Percentiles rank a stretch among this genome's conserved stretches.
phyloP scores from a whole-genome alignment of 2,888 invertebrate species.

The Pardosa pseudoannulata region DNA sequence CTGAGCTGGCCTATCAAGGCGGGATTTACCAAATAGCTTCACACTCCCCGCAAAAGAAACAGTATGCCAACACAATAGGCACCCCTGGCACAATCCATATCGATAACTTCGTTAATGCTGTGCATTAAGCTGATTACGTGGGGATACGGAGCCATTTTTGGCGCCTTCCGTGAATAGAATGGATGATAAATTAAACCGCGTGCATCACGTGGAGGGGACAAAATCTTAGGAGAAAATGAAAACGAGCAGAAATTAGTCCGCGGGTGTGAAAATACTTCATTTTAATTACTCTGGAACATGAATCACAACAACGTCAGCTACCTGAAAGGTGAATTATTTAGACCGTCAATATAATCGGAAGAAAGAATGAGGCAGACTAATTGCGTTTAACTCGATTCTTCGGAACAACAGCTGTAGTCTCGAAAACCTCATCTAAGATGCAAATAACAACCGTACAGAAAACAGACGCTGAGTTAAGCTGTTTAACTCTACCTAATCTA shows the following conservation, averaged over 20 bases:
- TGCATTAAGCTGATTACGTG: background rate
- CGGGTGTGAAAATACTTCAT: background rate
- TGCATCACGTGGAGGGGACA: background rate
- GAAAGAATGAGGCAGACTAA: background rate
- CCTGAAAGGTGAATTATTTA: background rate
- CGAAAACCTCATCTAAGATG: no score
- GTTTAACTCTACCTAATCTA: no score
- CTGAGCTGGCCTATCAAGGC: background rate
- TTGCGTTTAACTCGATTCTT: no score
- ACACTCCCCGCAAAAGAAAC: background rate
- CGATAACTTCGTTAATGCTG: conserved; percentile 4
- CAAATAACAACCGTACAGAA: no score
- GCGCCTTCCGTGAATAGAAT: background rate
- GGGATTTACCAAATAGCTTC: no score
- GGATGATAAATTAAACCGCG: background rate
- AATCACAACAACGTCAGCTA: background rate
- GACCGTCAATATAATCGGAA: background rate
- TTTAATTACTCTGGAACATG: background rate
- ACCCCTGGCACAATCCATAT: background rate
- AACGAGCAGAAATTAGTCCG: background rate
- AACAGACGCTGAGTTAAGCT: no score
- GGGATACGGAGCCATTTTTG: background rate
- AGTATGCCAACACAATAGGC: background rate
- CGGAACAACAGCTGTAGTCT: no score
- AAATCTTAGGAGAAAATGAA: background rate